Percentiles rank a stretch among this genome's conserved stretches.
phyloP scores from a whole-genome alignment of 2,113 vertebrate genomes.

The Fukomys damarensis region DNA sequence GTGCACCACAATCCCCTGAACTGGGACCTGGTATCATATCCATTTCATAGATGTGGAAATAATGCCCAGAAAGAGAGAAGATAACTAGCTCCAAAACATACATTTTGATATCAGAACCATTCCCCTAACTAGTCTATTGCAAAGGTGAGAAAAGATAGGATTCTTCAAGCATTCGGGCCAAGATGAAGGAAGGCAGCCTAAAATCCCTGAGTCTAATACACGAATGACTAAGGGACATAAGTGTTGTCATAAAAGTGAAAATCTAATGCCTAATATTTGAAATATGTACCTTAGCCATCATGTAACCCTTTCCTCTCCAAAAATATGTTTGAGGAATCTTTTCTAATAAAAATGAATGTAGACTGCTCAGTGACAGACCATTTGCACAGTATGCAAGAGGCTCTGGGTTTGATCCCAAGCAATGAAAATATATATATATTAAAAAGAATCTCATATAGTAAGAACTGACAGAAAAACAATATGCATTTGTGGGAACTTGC shows the following conservation, averaged over 20 bases:
- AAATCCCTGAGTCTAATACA: neutral
- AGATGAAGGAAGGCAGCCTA: neutral
- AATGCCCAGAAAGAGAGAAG: neutral
- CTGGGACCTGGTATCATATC: neutral
- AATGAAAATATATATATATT: neutral
- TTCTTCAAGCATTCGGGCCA: neutral
- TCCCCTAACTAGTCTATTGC: neutral
- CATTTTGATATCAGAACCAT: neutral
- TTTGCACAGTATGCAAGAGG: neutral
- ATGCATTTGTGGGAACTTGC: neutral
- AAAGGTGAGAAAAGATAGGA: neutral
- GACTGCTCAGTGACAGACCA: neutral
- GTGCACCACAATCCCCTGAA: neutral
- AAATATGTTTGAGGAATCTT: neutral
- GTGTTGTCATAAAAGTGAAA: neutral
- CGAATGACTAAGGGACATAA: neutral
- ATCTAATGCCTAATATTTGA: neutral
- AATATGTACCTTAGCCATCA: neutral
- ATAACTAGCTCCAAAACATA: neutral
- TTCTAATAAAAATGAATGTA: neutral
- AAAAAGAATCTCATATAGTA: neutral
- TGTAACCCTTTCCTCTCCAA: neutral
- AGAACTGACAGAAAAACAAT: neutral
- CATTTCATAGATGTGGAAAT: neutral
- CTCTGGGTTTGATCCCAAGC: neutral